Evolutionary conservation across 23 tunicate genomes (phyloP), one percentile per base, ranked within the genome.

Genomic region (Styela clava): DNA sequence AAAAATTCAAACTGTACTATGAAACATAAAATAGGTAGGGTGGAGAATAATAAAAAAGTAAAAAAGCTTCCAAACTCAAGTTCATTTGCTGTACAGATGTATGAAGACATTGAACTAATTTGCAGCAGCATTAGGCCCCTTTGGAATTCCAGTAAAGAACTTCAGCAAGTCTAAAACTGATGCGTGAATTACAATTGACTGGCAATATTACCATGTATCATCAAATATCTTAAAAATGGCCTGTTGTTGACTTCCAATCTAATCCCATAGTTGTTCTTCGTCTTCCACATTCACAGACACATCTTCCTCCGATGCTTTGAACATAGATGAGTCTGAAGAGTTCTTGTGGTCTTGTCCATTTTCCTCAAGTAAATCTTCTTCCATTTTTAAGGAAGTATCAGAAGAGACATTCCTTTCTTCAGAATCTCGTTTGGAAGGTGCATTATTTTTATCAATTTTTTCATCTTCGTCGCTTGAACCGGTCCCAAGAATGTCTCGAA

Each of bases 221-320:
- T 44, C 12, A 44, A 44, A 44, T 44, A 44, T 44, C 56, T 5
- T 44, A 7, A 44, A 12, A 44, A 44, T 44, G 12, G 7, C 56
- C 12, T 44, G 56, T 5, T 12, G 7, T 12, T 44, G 12, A 44
- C 56, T 5, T 5, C 56, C 7, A 22, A 18, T 1, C 64, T 61
- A 91, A 52, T 91, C 90, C 97, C 97, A 91, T 25, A 91, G 29
- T 74, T 91, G 97, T 79, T 91, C 97, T 34, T 91, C 97, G 56
- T 91, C 97, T 9, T 91, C 97, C 25, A 91, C 97, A 24, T 86
- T 85, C 5, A 91, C 87, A 34, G 85, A 63, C 24, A 88, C 67
- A 63, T 82, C 90, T 32, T 89, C 95, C 24, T 84, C 94, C 0
- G 30, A 27, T 67, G 30, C 71, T 29, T 27, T 25, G 19, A 19